Evolutionary conservation across 2,113 vertebrate species (phyloP), one percentile per base, ranked within the genome.

Genomic region (Stictonetta naevosa): DNA sequence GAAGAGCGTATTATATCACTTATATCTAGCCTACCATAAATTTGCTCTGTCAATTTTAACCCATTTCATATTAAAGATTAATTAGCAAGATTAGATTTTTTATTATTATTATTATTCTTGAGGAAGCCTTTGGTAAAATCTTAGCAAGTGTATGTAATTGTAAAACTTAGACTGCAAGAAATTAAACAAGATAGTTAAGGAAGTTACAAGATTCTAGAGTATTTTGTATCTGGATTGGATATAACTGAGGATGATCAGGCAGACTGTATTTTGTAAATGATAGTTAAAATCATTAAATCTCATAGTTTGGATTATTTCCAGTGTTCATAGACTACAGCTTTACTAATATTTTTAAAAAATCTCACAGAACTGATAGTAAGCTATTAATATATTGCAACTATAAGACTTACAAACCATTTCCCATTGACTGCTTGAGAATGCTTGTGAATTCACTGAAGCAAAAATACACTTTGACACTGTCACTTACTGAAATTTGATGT

Each of bases 1-100:
- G 58, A 21, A 64, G 42, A 55, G 21, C 19, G 33, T 9, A 85
- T 94, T 64, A 28, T 56, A 78, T 63, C 28, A 12, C 69, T 93
- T 88, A 46, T 79, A 82, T n/a, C 28, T 90, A 36, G 25, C 62
- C 11, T 18, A 8, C 52, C 52, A 75, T 67, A 85, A 44, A 42
- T 71, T 71, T 84, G 23, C 95, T 84, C 69, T 85, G 56, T 71
- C 69, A 44, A 5, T 84, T 87, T 87, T 28, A 87, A 63, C 31
- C 26, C 7, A 17, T 72, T 93, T 92, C 20, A 42, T 85, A 52
- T 79, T 71, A 90, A 94, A 96, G 62, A 94, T 85, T 88, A 46
- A 88, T 87, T 72, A 75, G 36, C 14, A 44, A 75, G 46, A 36
- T 75, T 48, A 71, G 40, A 52, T 62, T 75, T 78, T 58, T 71